These are phyloP conservation scores for Pseudochirops corinnae DNA, from an alignment of 2,797 vertebrate genomes.

Conservation along the genomic window DNA sequence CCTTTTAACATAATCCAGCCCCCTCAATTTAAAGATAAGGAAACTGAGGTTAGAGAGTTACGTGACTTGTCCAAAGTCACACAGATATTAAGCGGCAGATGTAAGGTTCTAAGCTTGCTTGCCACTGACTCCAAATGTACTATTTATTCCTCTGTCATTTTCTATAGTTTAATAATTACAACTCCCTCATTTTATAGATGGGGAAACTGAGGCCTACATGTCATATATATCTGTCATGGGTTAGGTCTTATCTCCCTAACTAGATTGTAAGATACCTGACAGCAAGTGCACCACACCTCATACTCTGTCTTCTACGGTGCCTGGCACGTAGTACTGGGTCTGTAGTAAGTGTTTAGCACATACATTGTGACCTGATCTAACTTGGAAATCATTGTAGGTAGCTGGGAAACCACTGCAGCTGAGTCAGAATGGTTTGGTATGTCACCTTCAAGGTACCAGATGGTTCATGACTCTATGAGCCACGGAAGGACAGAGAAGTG, in stretches of 20 bases:
- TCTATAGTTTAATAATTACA: neutral
- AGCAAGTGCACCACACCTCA: neutral
- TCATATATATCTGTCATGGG: neutral
- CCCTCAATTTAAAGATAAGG: neutral
- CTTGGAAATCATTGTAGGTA: neutral
- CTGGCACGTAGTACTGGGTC: neutral
- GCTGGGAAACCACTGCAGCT: neutral
- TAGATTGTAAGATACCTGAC: neutral
- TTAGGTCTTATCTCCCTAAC: neutral
- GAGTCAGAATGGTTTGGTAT: neutral
- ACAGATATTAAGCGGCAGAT: neutral
- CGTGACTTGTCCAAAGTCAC: neutral
- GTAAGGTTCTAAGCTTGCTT: neutral
- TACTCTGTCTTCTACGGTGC: neutral
- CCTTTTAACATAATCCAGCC: neutral
- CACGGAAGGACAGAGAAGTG: neutral
- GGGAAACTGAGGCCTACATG: neutral
- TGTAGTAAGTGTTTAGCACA: neutral
- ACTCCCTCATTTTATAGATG: neutral
- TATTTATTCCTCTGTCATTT: neutral
- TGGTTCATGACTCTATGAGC: conserved; percentile 1
- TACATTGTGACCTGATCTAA: neutral
- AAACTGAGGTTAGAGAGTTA: neutral
- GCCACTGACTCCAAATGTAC: neutral
- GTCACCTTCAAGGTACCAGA: neutral